Base-by-base conservation (phyloP, 2,888 invertebrate genomes). In the Catonia carolina region DNA sequence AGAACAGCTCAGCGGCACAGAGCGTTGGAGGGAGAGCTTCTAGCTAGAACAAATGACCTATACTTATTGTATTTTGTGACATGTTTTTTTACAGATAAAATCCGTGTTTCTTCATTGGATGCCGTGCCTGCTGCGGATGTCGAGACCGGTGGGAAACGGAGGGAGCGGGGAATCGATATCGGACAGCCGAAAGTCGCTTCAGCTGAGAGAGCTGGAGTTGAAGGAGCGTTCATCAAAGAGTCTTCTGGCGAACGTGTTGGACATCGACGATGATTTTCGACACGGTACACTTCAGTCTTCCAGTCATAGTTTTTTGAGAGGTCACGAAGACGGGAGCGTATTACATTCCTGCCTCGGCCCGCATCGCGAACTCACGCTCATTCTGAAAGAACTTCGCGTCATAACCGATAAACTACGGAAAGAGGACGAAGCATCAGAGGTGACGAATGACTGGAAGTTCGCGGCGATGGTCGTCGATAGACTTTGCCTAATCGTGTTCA, bases 391-490 rank as follows among this genome's bases (percentile, higher is more conserved):
- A 80, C 82, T 90, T 74, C 85, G 89, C 74, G 88, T 87, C 79
- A 91, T 94, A 75, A 94, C 93, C 70, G 86, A 89, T 78, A 86
- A 94, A 81, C 84, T 96, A 80, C 86, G 91, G 75, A 89, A 89
- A 76, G 93, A 94, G 74, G 96, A 97, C 77, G 89, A 92, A 75
- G 88, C 90, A 71, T 86, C 88, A 76, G 92, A 91, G 77, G 82
- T 94, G 75, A 88, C 93, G 76, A 90, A 91, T 80, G 95, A 96
- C 86, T 97, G 97, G 97, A 95, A 95, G 82, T 97, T 96, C 80
- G 96, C 96, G 77, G 96, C 96, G 77, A 95, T 96, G 93, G 96
- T 97, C 80, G 93, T 97, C 81, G 97, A 97, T 85, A 88, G 96
- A 84, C 85, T 96, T 84, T 97, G 97, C 88, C 90, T 97, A 85